Evolutionary conservation across 2,888 invertebrate species (phyloP), one percentile per base, ranked within the genome.

Genomic region (Conomelus anceps): DNA sequence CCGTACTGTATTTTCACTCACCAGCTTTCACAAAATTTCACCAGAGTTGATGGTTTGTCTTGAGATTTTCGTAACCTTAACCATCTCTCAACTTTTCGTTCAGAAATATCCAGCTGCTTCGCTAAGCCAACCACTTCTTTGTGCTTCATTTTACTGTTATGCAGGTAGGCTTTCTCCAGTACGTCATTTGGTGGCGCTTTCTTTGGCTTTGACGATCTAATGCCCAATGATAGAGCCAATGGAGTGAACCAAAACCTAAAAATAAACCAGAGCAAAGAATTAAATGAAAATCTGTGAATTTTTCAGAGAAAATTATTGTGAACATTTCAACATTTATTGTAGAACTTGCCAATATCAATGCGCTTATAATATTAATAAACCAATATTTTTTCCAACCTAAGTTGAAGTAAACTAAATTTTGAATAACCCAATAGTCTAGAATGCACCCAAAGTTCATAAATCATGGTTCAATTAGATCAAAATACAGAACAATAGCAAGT

Each of bases 1-100:
- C n/a, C n/a, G n/a, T n/a, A n/a, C n/a, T n/a, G n/a, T 41, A 84
- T 22, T 86, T 87, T 89, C 86, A 89, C 91, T 91, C 91, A 94
- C 94, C 96, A 95, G 92, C 97, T 98, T 94, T 99, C 98, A 92
- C 97, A 97, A 94, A 99, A 99, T 93, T 98, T 98, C 87, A 96
- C 96, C 92, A 98, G 94, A 3, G 97, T 97, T 23, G 98, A 97
- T 0, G 98, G 98, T 93, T 97, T 98, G 92, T 97, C 97, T 93
- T 97, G 97, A 89, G 96, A 96, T 91, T 96, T 95, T 89, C 98
- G 95, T 90, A 97, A 94, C 91, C 98, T 95, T 94, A 98, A 95
- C 98, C 98, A 99, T 91, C 98, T 94, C 93, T 98, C 98, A 90
- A 98, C 96, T 93, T 98, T 97, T 89, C 98, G 95, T 93, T 97